A percentile compares a stretch with the other conserved stretches of the same genome.
Evolutionary conservation across 2,888 invertebrate species (phyloP).

Genomic region (Adela reaumurella): DNA sequence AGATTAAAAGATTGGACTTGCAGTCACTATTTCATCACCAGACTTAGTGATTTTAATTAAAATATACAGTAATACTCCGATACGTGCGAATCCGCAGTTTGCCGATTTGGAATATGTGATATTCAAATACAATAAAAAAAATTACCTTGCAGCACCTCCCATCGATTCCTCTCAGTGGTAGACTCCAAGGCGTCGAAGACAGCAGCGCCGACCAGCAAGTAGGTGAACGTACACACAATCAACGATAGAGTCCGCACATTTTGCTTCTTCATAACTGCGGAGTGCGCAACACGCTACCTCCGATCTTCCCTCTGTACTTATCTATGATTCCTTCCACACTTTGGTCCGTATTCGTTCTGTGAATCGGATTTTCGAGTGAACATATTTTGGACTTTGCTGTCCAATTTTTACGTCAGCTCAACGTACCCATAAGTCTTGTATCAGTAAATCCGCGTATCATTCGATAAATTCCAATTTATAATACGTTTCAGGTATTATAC

Average conservation of each 20-base stretch:
- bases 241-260: constrained; percentile 99
- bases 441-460: too few relatives aligned
- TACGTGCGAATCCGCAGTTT: too few relatives aligned
- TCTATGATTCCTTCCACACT: not conserved
- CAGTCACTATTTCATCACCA: too few relatives aligned
- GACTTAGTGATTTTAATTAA: too few relatives aligned
- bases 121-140: not conserved
- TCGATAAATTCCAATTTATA: not conserved
- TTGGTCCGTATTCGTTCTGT: not conserved
- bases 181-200: constrained; percentile 98
- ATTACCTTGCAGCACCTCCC: constrained; percentile 82
- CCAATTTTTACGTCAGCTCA: too few relatives aligned
- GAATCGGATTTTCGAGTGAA: not conserved
- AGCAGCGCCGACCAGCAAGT: constrained; percentile 97
- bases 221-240: constrained; percentile 99
- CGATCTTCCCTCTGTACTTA: constrained; percentile 27
- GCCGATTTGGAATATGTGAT: too few relatives aligned
- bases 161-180: constrained; percentile 88
- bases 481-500: not conserved
- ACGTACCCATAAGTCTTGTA: too few relatives aligned
- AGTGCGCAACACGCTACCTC: constrained; percentile 35
- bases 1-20: too few relatives aligned
- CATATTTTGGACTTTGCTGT: not conserved
- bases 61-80: too few relatives aligned
- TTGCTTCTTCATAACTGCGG: constrained; percentile 95